A percentile compares a stretch with the other conserved stretches of the same genome.
These are phyloP conservation scores for Pterocles gutturalis DNA, from an alignment of 2,113 vertebrate species.

Conservation along the genomic window DNA sequence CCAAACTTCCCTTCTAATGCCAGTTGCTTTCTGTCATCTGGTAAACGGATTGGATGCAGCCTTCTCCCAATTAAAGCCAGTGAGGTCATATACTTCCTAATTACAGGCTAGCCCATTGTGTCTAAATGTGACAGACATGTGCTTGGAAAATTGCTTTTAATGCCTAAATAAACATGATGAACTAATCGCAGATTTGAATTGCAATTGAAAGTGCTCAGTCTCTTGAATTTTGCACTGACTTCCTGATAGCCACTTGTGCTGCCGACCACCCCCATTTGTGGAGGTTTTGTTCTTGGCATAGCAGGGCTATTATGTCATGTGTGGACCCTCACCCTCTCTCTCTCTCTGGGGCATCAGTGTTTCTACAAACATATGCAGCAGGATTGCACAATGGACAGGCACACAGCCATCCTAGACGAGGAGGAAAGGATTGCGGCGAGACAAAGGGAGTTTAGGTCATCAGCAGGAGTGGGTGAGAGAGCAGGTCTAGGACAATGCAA, in stretches of 20 bases:
- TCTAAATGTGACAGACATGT: slow-evolving; percentile 70
- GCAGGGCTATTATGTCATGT: background rate
- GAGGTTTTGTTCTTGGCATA: slow-evolving; percentile 8
- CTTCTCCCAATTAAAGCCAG: slow-evolving; percentile 70
- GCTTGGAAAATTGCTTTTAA: slow-evolving; percentile 66
- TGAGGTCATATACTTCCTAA: slow-evolving; percentile 67
- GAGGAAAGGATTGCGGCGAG: background rate
- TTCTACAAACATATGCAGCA: background rate
- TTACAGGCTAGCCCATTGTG: slow-evolving; percentile 64
- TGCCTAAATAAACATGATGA: slow-evolving; percentile 57
- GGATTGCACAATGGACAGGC: background rate
- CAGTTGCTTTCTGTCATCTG: slow-evolving; percentile 58
- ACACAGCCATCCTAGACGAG: background rate
- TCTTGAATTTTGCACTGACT: slow-evolving; percentile 1
- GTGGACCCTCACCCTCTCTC: background rate
- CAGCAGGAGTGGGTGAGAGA: rapidly evolving
- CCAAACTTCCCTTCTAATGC: slow-evolving; percentile 41
- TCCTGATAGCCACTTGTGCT: background rate
- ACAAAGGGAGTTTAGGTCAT: background rate
- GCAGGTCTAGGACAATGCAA: background rate
- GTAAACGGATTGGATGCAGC: slow-evolving; percentile 51
- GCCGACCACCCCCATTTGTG: background rate
- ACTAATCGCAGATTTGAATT: slow-evolving; percentile 35
- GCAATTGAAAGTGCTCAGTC: slow-evolving; percentile 13
- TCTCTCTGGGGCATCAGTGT: background rate